phyloP scores from a whole-genome alignment of 2,797 vertebrate species.

The Peromyscus melanophrys region DNA sequence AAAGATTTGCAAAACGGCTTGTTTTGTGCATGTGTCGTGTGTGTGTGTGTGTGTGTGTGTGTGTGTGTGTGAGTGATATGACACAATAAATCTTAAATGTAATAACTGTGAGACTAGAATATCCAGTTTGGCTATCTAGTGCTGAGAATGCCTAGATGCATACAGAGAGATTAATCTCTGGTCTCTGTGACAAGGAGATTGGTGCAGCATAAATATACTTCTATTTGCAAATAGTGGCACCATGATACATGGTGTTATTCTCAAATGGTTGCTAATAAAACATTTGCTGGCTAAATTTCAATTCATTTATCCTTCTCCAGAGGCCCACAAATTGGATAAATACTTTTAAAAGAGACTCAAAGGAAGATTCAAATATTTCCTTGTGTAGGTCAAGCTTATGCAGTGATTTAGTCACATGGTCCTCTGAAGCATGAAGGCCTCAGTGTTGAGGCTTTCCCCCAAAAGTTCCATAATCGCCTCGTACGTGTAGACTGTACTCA shows the following conservation, averaged over 20 bases:
- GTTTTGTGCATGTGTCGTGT: not conserved
- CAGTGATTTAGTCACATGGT: not conserved
- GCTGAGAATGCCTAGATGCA: not conserved
- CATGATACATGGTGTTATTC: not conserved
- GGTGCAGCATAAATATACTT: not conserved
- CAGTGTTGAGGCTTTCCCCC: not conserved
- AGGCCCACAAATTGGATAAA: not conserved
- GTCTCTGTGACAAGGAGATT: not conserved
- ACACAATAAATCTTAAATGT: not conserved
- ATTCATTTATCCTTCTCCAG: slow-evolving; percentile 30
- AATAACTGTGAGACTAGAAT: not conserved
- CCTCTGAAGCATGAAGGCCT: not conserved
- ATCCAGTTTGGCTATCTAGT: not conserved
- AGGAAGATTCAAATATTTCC: slow-evolving; percentile 5
- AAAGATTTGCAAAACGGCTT: not conserved
- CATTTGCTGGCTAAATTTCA: not conserved
- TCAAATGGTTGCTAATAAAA: slow-evolving; percentile 28
- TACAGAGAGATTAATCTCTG: not conserved
- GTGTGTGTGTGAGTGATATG: not conserved
- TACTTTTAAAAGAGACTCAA: slow-evolving; percentile 13
- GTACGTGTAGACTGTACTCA: not conserved
- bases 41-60: not conserved
- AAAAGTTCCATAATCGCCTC: not conserved
- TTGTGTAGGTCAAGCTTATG: not conserved
- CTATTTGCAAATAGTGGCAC: not conserved